phyloP scores from a whole-genome alignment of 2,113 vertebrate species.

The Brienomyrus brachyistius region DNA sequence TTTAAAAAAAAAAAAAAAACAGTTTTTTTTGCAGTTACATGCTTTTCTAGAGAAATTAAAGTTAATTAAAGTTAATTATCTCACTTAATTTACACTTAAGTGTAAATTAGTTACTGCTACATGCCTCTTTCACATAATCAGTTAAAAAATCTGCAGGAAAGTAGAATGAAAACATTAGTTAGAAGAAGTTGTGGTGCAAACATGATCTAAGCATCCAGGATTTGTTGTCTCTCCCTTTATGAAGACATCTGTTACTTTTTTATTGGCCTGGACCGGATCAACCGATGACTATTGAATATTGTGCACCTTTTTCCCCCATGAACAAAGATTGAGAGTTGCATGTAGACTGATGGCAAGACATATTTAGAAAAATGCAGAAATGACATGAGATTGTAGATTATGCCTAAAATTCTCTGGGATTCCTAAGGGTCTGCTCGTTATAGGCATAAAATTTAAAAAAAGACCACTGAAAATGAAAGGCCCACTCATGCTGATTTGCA shows the following conservation, averaged over 20 bases:
- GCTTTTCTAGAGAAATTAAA: background rate
- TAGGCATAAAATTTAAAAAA: background rate
- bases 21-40: background rate
- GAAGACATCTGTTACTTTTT: background rate
- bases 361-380: background rate
- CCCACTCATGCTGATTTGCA: constrained; percentile 5
- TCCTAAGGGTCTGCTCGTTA: background rate
- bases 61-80: background rate
- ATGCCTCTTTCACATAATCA: background rate
- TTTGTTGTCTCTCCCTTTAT: background rate
- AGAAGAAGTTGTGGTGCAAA: background rate
- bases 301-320: background rate
- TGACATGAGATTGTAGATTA: background rate
- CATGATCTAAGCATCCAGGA: background rate
- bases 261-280: background rate
- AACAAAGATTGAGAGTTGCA: background rate
- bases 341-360: background rate
- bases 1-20: background rate
- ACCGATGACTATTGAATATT: background rate
- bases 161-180: background rate
- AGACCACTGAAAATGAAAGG: background rate
- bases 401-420: background rate
- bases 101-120: background rate
- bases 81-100: too few relatives aligned
- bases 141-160: background rate